Percentiles rank a stretch among this genome's conserved stretches.
These are phyloP conservation scores for Amblyraja radiata DNA, from an alignment of 2,797 vertebrate species.

Conservation along the genomic window DNA sequence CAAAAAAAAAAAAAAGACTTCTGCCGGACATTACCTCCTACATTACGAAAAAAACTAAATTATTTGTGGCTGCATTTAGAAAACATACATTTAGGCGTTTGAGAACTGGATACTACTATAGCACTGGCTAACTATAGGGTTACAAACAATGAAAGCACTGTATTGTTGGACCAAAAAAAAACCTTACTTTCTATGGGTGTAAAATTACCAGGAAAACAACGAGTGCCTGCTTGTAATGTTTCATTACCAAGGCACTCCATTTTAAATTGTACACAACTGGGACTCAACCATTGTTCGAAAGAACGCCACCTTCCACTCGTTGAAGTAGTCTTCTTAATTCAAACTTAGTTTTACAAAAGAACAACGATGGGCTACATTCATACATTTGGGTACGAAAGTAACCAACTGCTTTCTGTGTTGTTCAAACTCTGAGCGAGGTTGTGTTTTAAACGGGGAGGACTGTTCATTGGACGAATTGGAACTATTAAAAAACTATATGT, in stretches of 20 bases:
- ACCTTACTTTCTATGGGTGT: not conserved
- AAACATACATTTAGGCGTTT: not conserved
- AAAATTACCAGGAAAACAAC: constrained; percentile 32
- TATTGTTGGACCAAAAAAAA: not conserved
- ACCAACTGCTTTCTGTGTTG: not conserved
- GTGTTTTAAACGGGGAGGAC: not conserved
- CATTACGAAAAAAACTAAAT: not conserved
- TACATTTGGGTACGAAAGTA: not conserved
- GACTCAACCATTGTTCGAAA: not conserved
- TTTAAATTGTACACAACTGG: constrained; percentile 21
- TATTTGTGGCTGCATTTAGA: not conserved
- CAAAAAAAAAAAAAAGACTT: too few relatives aligned
- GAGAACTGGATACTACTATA: not conserved
- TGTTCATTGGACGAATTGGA: not conserved
- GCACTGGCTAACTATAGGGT: not conserved
- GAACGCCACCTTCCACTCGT: not conserved
- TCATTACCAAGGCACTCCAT: constrained; percentile 29
- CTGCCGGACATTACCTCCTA: not conserved
- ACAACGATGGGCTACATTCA: not conserved
- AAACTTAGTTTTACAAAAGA: not conserved
- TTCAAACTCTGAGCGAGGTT: not conserved
- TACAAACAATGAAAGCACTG: constrained; percentile 28
- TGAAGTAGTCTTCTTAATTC: not conserved
- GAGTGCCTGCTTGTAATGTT: not conserved
- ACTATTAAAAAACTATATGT: not conserved